phyloP scores from a whole-genome alignment of 2,888 invertebrate species.

The Acleris laterana region DNA sequence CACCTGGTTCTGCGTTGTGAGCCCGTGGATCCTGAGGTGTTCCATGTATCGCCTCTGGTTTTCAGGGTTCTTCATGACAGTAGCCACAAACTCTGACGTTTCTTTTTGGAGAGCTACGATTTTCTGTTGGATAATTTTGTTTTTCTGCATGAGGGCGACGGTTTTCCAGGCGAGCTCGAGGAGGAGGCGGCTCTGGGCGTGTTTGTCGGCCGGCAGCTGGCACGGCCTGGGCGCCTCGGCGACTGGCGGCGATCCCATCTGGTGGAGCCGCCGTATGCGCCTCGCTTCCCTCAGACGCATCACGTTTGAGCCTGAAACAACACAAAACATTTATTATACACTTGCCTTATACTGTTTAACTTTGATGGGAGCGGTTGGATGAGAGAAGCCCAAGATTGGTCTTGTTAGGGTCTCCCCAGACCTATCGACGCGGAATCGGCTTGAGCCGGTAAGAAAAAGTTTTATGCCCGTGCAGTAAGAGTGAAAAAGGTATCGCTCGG shows the following conservation, averaged over 20 bases:
- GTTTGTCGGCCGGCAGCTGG: slow-evolving; percentile 54
- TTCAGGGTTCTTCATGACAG: slow-evolving; percentile 83
- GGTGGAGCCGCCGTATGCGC: slow-evolving; percentile 64
- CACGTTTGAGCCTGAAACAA: slow-evolving; percentile 66
- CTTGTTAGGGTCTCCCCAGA: no score
- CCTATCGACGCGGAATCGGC: no score
- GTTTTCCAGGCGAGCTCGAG: slow-evolving; percentile 87
- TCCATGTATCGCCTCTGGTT: slow-evolving; percentile 64
- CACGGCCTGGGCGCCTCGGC: slow-evolving; percentile 26
- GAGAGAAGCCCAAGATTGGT: no score
- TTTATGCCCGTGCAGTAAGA: no score
- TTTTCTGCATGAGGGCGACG: slow-evolving; percentile 85
- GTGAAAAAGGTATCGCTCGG: no score
- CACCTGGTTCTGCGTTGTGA: slow-evolving; percentile 45
- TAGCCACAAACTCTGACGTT: slow-evolving; percentile 85
- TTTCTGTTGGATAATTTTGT: slow-evolving; percentile 85
- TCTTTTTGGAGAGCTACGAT: slow-evolving; percentile 85
- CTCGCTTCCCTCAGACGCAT: slow-evolving; percentile 68
- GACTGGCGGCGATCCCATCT: slow-evolving; percentile 49
- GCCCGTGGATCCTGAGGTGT: slow-evolving; percentile 55
- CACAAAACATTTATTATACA: slow-evolving; percentile 29
- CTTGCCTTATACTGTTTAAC: neutral
- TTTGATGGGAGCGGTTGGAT: no score
- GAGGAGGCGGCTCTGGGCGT: slow-evolving; percentile 76
- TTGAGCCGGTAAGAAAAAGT: no score